Evolutionary conservation across 2,888 invertebrate species (phyloP).

Genomic region (Monochamus alternatus): DNA sequence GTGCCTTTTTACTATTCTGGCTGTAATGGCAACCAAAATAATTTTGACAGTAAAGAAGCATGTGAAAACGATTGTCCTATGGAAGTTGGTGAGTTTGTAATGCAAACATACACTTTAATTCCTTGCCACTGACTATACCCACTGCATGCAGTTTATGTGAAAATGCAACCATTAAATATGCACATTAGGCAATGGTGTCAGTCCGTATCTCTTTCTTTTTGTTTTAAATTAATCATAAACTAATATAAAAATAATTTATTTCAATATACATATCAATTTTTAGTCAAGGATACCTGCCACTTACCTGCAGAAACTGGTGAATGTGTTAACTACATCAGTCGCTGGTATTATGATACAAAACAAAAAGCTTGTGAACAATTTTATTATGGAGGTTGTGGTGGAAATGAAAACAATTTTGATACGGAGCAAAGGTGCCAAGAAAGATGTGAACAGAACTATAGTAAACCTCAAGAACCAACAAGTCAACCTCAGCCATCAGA

Average conservation of each 20-base stretch:
- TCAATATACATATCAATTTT: neutral
- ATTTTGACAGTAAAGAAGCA: slow-evolving; percentile 81
- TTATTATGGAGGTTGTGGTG: slow-evolving; percentile 93
- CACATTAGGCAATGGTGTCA: neutral
- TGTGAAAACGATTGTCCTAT: slow-evolving; percentile 87
- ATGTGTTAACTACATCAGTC: slow-evolving; percentile 82
- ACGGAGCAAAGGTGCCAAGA: slow-evolving; percentile 78
- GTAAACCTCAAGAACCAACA: slow-evolving; percentile 55
- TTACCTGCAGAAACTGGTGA: slow-evolving; percentile 84
- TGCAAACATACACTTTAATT: neutral
- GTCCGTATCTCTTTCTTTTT: neutral
- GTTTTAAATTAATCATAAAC: too few relatives aligned
- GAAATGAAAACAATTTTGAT: slow-evolving; percentile 90
- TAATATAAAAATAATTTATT: too few relatives aligned
- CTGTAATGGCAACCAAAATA: slow-evolving; percentile 92
- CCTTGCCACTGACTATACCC: neutral
- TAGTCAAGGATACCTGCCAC: slow-evolving; percentile 81
- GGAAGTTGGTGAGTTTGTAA: slow-evolving; percentile 80
- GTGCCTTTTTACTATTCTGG: slow-evolving; percentile 95
- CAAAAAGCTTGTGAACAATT: slow-evolving; percentile 85
- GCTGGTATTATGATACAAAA: slow-evolving; percentile 89
- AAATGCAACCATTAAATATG: neutral
- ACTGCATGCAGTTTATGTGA: neutral
- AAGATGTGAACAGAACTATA: slow-evolving; percentile 73
- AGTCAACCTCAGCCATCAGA: slow-evolving; percentile 13